Evolutionary conservation across 92 coral and sea anemone genomes (phyloP), one percentile per base, ranked within the genome.

Genomic region (Palythoa grandiflora): DNA sequence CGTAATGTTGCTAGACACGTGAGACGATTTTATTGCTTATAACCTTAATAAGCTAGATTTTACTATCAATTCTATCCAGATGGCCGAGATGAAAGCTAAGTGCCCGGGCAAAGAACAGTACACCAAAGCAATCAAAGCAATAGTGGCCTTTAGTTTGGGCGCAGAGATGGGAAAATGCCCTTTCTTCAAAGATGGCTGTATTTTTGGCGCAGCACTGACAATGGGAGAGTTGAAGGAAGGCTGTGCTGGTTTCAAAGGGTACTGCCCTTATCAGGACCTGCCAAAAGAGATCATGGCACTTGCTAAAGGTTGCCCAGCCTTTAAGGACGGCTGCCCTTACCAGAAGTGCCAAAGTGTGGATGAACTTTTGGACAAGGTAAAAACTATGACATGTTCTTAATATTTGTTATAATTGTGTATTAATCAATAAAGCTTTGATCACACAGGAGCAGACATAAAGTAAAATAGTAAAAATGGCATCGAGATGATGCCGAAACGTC

Each of bases 261-360:
- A 47, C 60, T 75, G 79, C n/a, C 79, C 79, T 44, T 75, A 75
- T 19, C 79, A 44, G 60, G 79, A 75, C 20, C 59, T 75, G 3
- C 28, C 19, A 36, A 50, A 54, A 12, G 19, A 54, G 17, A 6
- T 75, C 57, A 75, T 12, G 60, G 79, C 57, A 1, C 60, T 75
- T 9, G 79, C 79, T 15, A 75, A 75, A 50, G 79, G 78, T 2
- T 75, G 79, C 59, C 79, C 79, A 3, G 59, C 35, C 8, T 75
- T 75, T 19, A 75, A 75, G 79, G 14, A 75, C n/a, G 60, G 79
- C 37, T 75, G 79, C 15, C 79, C 79, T 0, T 75, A 15, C 60
- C 21, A 16, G 79, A 75, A 75, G 79, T 75, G 79, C n/a, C 60
- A 75, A 20, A 75, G 79, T 21, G 59, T 75, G 79, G 79, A 75